These are phyloP conservation scores for Digitonthophagus gazella DNA, from an alignment of 2,888 invertebrate species.

Conservation along the genomic window DNA sequence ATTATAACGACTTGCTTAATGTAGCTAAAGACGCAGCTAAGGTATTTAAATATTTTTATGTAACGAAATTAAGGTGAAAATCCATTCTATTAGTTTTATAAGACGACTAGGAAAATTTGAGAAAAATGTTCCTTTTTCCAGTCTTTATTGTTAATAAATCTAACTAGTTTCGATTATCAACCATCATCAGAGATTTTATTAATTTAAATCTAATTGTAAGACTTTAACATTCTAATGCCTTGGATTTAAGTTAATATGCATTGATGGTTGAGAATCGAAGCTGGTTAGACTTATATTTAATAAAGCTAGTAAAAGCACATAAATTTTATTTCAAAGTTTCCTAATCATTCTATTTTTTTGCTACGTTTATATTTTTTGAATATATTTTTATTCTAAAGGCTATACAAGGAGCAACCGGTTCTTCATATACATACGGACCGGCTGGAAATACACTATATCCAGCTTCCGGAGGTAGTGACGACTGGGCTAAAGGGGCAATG, in stretches of 20 bases:
- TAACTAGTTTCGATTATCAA: no score
- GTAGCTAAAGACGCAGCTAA: constrained; percentile 70
- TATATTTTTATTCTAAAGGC: constrained; percentile 50
- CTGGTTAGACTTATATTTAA: no score
- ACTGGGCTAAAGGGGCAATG: constrained; percentile 85
- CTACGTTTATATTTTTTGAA: no score
- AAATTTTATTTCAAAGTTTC: neutral
- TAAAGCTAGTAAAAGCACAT: no score
- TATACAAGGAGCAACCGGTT: constrained; percentile 60
- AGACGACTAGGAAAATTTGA: neutral
- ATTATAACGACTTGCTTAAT: constrained; percentile 65
- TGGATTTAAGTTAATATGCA: no score
- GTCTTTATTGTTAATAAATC: neutral
- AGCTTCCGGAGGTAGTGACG: constrained; percentile 80
- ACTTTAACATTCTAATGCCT: no score
- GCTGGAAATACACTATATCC: constrained; percentile 77
- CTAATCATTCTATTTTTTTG: neutral
- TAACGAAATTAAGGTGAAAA: no score
- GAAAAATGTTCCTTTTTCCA: no score
- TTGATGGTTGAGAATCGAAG: no score
- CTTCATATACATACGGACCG: constrained; percentile 71
- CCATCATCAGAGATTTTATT: no score
- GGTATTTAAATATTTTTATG: no score
- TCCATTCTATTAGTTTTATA: constrained; percentile 16
- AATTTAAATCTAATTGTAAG: no score